These are phyloP conservation scores for Hyaena hyaena DNA, from an alignment of 2,113 vertebrate genomes.

Conservation along the genomic window DNA sequence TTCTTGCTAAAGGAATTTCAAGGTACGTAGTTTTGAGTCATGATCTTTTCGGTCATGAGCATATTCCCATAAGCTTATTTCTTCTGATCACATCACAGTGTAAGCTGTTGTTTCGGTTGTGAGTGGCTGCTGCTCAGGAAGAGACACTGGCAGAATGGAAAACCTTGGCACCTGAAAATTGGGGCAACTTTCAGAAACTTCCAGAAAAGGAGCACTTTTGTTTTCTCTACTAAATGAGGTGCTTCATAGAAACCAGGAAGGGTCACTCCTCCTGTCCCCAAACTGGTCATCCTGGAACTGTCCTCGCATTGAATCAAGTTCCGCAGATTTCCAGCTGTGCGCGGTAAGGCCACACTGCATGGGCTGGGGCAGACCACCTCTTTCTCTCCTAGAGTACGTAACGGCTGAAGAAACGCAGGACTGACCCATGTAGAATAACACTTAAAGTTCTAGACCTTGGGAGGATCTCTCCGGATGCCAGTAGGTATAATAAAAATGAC, in stretches of 20 bases:
- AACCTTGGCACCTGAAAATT: neutral
- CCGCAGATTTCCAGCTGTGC: neutral
- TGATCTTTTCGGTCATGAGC: neutral
- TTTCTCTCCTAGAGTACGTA: neutral
- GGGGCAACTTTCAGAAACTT: neutral
- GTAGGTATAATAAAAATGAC: neutral
- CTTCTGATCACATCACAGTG: neutral
- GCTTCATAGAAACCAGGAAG: neutral
- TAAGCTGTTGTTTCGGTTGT: neutral
- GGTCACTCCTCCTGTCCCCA: rapidly evolving
- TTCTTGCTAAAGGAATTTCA: neutral
- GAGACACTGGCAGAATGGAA: neutral
- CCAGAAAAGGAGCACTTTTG: neutral
- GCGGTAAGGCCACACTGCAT: neutral
- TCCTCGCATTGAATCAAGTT: neutral
- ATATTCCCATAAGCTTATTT: neutral
- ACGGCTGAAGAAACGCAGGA: neutral
- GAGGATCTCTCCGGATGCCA: neutral
- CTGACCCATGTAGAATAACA: neutral
- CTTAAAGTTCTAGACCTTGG: neutral
- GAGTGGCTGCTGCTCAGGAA: neutral
- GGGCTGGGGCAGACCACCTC: neutral
- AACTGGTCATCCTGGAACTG: neutral
- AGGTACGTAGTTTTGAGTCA: neutral
- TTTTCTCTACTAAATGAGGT: neutral